These are phyloP conservation scores for Hydrocynus forskahlii DNA, from an alignment of 2,797 vertebrate genomes.

Conservation along the genomic window DNA sequence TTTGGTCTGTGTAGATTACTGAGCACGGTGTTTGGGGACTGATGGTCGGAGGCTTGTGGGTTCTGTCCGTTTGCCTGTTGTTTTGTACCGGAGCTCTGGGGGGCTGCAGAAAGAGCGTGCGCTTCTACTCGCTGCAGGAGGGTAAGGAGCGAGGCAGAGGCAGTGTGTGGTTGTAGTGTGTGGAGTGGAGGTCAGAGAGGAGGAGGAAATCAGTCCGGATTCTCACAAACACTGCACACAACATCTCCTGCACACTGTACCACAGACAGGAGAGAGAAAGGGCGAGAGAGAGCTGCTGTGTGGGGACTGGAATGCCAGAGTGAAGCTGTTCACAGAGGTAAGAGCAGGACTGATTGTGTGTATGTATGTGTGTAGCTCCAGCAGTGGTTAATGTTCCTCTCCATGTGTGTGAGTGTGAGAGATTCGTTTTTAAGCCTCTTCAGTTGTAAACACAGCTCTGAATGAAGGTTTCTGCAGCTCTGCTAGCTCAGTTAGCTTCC, in stretches of 20 bases:
- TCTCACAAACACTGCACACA: background rate
- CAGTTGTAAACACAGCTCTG: background rate
- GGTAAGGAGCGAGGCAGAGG: slow-evolving; percentile 52
- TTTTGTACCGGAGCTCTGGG: no score
- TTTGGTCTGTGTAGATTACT: no score
- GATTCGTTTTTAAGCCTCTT: background rate
- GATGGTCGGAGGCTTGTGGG: no score
- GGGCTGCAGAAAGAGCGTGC: slow-evolving; percentile 19
- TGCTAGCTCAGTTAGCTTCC: background rate
- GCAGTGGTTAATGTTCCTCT: background rate
- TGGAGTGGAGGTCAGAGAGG: slow-evolving; percentile 47
- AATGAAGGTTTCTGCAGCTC: background rate
- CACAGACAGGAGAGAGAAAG: background rate
- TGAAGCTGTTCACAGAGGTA: slow-evolving; percentile 17
- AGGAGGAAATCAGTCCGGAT: background rate
- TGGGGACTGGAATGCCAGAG: background rate
- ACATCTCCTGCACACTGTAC: background rate
- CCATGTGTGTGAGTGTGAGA: background rate
- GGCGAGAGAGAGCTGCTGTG: no score
- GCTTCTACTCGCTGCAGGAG: slow-evolving; percentile 50
- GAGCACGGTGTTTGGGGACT: no score
- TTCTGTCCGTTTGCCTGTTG: no score
- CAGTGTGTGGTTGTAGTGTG: slow-evolving; percentile 61
- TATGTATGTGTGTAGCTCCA: background rate
- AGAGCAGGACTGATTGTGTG: background rate